Percentiles rank a stretch among this genome's conserved stretches.
These are phyloP conservation scores for Ceratitis capitata DNA, from an alignment of 1,140 invertebrate genomes.

Conservation along the genomic window DNA sequence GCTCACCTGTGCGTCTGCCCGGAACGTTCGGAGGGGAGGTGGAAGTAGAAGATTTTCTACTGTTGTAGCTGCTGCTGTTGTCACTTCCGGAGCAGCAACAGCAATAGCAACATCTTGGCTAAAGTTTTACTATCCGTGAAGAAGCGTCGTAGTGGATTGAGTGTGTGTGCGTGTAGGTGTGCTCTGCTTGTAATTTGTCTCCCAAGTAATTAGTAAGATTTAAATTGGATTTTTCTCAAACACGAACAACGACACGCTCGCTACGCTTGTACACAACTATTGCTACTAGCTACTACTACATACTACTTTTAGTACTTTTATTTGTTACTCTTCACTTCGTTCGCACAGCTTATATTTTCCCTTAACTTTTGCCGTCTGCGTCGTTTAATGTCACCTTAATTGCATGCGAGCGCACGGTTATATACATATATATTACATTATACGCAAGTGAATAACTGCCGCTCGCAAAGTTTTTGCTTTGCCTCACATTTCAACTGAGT, in stretches of 20 bases:
- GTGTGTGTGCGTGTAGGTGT: not conserved
- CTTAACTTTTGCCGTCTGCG: conserved; percentile 4
- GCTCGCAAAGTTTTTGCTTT: not conserved
- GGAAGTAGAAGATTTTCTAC: conserved; percentile 44
- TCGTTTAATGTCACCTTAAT: conserved; percentile 31
- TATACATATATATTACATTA: not conserved
- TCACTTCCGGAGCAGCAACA: conserved; percentile 18
- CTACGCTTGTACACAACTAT: not conserved
- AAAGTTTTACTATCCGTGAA: not conserved
- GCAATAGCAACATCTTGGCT: not conserved
- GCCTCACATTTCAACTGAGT: not conserved
- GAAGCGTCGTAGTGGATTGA: no score
- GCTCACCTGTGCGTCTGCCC: not conserved
- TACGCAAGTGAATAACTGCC: not conserved
- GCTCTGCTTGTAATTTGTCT: conserved; percentile 58
- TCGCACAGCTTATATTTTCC: no score
- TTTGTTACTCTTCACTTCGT: not conserved
- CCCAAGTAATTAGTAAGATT: conserved; percentile 65
- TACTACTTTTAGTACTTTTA: no score
- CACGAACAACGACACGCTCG: not conserved
- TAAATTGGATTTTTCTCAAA: conserved; percentile 57
- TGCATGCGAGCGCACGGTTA: not conserved
- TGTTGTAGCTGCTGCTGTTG: conserved; percentile 13
- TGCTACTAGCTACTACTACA: not conserved
- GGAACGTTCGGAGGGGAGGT: not conserved